Base-by-base conservation (phyloP, 2,113 vertebrate species). In the Sialia sialis region DNA sequence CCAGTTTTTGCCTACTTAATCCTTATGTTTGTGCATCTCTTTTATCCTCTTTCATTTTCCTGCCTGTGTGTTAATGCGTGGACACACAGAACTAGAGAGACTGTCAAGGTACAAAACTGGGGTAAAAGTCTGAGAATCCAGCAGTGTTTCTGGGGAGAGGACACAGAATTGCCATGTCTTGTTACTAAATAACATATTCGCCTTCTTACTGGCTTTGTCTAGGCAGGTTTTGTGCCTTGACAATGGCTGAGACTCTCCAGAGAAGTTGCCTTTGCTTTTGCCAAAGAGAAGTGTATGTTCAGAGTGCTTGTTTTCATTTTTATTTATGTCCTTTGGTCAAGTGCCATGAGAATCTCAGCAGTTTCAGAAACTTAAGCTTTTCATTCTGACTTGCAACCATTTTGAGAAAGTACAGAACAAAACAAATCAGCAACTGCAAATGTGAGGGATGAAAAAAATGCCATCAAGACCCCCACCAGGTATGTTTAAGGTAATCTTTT, bases 301-400 rank as follows among this genome's bases (percentile, higher is more conserved):
- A 25, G 64, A 89, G 60, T 63, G 25, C n/a, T 89, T 86, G 48
- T 59, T 93, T 92, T 78, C 46, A 32, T 91, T 92, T 87, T 81
- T 90, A 44, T 87, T 93, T 76, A 69, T 90, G 87, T 92, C 23
- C 29, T 81, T 94, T 95, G 70, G 72, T 86, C 34, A 64, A 60
- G 39, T 72, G 79, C 90, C 76, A 59, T 55, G 43, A 89, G 51
- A 92, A 34, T 64, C 81, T 93, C 43, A 52, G 48, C 56, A 84
- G 77, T 60, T 89, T 92, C 56, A 94, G 73, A 81, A 95, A 87
- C 25, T 70, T 67, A 44, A 6, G 64, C 39, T 92, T 88, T 91
- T 77, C 39, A 5, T 92, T 92, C 72, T 93, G 72, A 75, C 55
- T 87, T 4, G 11, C n/a, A 85, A 59, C 49, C 44, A 23, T 88